Conservation (phyloP, 2,888 invertebrate species). For the Autographa gamma region DNA sequence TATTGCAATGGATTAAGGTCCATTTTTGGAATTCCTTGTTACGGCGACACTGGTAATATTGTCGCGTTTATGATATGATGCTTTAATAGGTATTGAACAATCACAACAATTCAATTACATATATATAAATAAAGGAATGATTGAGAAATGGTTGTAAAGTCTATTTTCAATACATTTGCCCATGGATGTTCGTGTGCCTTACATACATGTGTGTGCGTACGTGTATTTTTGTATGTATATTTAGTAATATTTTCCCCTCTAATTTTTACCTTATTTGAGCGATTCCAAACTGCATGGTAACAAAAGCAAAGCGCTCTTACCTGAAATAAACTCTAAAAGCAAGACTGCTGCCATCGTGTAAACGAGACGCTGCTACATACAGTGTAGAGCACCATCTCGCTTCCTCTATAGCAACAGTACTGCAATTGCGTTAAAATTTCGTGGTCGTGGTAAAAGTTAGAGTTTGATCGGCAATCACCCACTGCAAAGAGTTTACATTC, state of each 20-base stretch:
- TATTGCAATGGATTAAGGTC: conserved; percentile 19
- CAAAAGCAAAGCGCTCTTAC: background rate
- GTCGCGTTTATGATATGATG: background rate
- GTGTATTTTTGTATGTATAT: background rate
- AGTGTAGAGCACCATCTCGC: too few species aligned
- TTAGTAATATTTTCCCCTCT: too few species aligned
- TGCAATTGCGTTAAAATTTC: too few species aligned
- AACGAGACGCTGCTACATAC: too few species aligned
- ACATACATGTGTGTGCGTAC: background rate
- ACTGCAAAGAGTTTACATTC: background rate
- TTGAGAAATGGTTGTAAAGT: background rate
- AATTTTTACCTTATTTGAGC: background rate
- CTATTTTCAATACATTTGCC: background rate
- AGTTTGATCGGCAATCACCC: background rate
- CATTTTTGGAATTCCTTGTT: background rate
- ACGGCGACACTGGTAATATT: background rate
- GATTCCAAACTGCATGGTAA: background rate
- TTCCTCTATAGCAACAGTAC: too few species aligned
- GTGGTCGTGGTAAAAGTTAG: too few species aligned
- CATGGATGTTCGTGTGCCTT: background rate
- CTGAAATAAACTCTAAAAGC: too few species aligned
- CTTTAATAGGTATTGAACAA: background rate
- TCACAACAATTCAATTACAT: too few species aligned
- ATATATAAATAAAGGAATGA: background rate
- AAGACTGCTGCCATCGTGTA: too few species aligned